Evolutionary conservation across 2,888 invertebrate genomes (phyloP).

Genomic region (Erebia palarica): DNA sequence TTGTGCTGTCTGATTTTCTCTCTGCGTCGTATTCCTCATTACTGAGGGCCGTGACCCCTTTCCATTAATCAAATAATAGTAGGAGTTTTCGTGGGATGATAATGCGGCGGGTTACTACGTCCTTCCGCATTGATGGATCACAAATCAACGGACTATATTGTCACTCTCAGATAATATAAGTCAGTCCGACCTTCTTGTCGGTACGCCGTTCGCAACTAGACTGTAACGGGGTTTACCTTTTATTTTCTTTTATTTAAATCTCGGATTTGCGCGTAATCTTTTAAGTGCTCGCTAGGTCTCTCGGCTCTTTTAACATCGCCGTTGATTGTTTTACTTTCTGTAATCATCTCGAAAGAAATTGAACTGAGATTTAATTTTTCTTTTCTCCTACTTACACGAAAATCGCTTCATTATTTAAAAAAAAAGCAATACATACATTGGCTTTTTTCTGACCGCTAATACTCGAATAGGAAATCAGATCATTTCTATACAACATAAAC

Average conservation of each 20-base stretch:
- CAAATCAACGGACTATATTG: not conserved
- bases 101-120: no score
- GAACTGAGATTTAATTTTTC: constrained; percentile 1
- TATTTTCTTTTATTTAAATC: constrained; percentile 26
- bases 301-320: constrained; percentile 28
- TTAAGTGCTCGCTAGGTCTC: constrained; percentile 24
- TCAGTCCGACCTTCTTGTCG: constrained; percentile 1
- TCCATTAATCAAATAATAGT: no score
- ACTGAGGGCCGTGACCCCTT: no score
- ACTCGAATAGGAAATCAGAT: no score
- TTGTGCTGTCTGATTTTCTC: no score
- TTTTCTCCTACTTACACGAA: not conserved
- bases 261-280: constrained; percentile 24
- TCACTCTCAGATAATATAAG: not conserved
- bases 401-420: not conserved
- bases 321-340: constrained; percentile 26
- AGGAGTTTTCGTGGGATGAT: no score
- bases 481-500: no score
- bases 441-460: no score
- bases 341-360: constrained; percentile 8
- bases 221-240: constrained; percentile 20
- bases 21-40: no score
- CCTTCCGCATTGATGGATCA: no score
- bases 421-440: no score
- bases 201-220: constrained; percentile 8